These are phyloP conservation scores for Glossophaga mutica DNA, from an alignment of 2,797 vertebrate species.

Conservation along the genomic window DNA sequence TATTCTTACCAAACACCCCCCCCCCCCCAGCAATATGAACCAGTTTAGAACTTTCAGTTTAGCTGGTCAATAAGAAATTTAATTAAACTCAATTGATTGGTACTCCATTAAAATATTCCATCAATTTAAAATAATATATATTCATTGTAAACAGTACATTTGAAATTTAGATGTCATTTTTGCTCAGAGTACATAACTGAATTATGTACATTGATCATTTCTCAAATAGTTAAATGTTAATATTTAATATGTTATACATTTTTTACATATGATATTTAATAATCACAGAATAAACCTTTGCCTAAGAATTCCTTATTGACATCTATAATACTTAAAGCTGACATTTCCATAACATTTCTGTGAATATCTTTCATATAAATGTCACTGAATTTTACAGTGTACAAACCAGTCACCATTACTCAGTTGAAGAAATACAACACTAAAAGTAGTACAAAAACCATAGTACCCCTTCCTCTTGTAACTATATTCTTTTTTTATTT, in stretches of 20 bases:
- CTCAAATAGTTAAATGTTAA: not conserved
- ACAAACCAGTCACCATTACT: not conserved
- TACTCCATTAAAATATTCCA: not conserved
- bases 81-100: not conserved
- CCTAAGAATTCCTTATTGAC: not conserved
- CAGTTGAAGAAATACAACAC: not conserved
- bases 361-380: not conserved
- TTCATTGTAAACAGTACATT: not conserved
- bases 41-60: not conserved
- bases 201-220: not conserved
- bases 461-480: not conserved
- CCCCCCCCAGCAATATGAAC: not conserved
- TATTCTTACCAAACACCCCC: not conserved
- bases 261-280: not conserved
- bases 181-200: not conserved
- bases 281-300: not conserved
- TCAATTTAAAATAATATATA: not conserved
- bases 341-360: not conserved
- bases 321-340: not conserved
- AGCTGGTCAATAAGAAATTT: not conserved
- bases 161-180: not conserved
- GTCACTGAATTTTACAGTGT: not conserved
- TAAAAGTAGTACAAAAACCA: not conserved
- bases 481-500: not conserved
- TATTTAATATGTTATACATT: not conserved